Evolutionary conservation across 2,888 invertebrate species (phyloP).

Genomic region (Atethmia centrago): DNA sequence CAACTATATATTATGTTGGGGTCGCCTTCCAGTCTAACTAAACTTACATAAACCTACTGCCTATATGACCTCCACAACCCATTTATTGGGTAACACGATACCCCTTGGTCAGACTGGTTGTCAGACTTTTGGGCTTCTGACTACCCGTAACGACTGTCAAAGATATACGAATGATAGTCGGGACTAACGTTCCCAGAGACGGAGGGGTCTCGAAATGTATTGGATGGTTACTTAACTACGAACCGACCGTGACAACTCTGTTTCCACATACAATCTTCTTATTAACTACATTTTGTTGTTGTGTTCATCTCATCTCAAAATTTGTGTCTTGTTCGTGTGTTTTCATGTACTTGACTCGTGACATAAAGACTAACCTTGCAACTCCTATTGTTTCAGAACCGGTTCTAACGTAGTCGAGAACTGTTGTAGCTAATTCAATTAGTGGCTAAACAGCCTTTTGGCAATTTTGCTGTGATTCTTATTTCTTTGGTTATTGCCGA

Average conservation of each 20-base stretch:
- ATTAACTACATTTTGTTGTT: slow-evolving; percentile 21
- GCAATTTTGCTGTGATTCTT: slow-evolving; percentile 12
- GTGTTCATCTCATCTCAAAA: slow-evolving; percentile 27
- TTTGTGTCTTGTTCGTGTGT: too few relatives aligned
- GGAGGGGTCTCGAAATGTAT: too few relatives aligned
- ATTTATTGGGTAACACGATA: too few relatives aligned
- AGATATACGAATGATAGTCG: too few relatives aligned
- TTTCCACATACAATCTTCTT: background rate
- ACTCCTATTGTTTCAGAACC: slow-evolving; percentile 71
- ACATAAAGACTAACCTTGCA: slow-evolving; percentile 66
- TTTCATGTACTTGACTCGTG: slow-evolving; percentile 46
- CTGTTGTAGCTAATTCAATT: slow-evolving; percentile 50
- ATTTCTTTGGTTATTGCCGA: slow-evolving; percentile 13
- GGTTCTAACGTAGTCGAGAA: slow-evolving; percentile 58
- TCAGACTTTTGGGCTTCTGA: too few relatives aligned
- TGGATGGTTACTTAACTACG: too few relatives aligned
- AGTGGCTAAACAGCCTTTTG: slow-evolving; percentile 33
- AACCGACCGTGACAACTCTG: background rate
- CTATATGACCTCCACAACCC: too few relatives aligned
- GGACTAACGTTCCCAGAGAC: too few relatives aligned
- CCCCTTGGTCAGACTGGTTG: too few relatives aligned
- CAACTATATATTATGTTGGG: background rate
- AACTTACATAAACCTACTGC: background rate
- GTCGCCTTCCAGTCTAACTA: background rate
- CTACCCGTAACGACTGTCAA: too few relatives aligned